These are phyloP conservation scores for Phrynocephalus forsythii DNA, from an alignment of 2,797 vertebrate genomes.

Conservation along the genomic window DNA sequence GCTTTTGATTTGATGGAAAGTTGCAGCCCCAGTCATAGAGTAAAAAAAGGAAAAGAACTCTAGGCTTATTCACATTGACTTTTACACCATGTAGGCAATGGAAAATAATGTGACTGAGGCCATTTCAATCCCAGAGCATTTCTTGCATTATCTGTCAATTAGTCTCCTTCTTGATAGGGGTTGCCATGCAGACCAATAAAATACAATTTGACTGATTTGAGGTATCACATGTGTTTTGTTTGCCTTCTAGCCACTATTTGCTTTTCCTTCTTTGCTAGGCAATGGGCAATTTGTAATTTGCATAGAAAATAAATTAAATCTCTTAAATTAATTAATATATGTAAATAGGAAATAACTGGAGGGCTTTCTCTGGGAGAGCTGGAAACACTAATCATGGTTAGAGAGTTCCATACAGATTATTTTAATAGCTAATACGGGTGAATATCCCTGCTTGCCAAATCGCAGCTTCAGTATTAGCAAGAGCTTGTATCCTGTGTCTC, in stretches of 20 bases:
- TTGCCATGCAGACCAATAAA: neutral
- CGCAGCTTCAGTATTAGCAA: conserved; percentile 1
- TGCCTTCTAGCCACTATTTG: conserved; percentile 14
- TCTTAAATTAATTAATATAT: conserved; percentile 42
- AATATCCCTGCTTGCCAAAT: neutral
- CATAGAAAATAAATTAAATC: conserved; percentile 40
- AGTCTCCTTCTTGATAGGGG: neutral
- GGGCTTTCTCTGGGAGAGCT: conserved; percentile 22
- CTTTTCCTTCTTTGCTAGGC: conserved; percentile 1
- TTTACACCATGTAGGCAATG: too few relatives aligned
- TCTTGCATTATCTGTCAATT: neutral
- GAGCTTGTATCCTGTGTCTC: neutral
- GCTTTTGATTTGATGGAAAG: too few relatives aligned
- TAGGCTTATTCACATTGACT: neutral
- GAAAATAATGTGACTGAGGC: too few relatives aligned
- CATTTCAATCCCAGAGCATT: neutral
- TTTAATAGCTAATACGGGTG: conserved; percentile 20
- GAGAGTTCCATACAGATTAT: conserved; percentile 1
- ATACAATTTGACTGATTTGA: neutral
- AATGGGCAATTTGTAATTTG: conserved; percentile 27
- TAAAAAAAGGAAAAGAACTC: too few relatives aligned
- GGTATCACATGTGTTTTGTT: neutral
- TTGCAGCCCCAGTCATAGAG: too few relatives aligned
- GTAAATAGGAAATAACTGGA: conserved; percentile 21
- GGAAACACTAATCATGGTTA: conserved; percentile 22